Conservation (phyloP, 2,113 vertebrate species). For the Cryptotis parvus region DNA sequence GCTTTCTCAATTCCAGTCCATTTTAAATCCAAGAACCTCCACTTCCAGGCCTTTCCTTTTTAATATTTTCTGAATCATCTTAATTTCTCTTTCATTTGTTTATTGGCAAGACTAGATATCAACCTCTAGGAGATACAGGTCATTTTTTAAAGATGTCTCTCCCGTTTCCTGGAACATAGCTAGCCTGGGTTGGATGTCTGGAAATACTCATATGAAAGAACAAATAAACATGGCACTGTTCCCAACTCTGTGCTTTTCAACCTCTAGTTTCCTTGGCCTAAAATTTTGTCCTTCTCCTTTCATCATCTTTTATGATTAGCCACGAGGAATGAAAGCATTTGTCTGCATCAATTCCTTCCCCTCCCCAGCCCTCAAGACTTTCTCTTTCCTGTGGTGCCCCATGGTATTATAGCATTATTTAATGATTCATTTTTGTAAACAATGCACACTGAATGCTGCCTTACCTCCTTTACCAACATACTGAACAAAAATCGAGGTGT, state of each 20-base stretch:
- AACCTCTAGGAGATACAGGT: background rate
- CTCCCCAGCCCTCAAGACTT: background rate
- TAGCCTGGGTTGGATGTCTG: background rate
- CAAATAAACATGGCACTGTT: background rate
- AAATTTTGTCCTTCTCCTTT: background rate
- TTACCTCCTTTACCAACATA: background rate
- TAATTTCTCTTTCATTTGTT: background rate
- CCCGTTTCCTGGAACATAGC: background rate
- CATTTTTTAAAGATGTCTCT: background rate
- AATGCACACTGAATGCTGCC: background rate
- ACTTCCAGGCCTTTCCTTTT: background rate
- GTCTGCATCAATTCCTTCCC: background rate
- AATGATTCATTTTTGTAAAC: background rate
- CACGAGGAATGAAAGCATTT: background rate
- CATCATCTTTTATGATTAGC: constrained; percentile 17
- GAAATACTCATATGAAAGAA: background rate
- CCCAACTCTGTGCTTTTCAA: background rate
- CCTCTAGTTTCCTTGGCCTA: background rate
- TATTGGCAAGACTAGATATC: background rate
- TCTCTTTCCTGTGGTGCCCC: background rate
- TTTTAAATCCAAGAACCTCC: background rate
- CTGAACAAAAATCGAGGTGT: background rate
- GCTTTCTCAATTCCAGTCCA: background rate
- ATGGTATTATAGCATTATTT: background rate
- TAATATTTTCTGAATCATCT: background rate